Percentiles rank a stretch among this genome's conserved stretches.
These are phyloP conservation scores for Endotricha flammealis DNA, from an alignment of 2,888 invertebrate species.

Conservation along the genomic window DNA sequence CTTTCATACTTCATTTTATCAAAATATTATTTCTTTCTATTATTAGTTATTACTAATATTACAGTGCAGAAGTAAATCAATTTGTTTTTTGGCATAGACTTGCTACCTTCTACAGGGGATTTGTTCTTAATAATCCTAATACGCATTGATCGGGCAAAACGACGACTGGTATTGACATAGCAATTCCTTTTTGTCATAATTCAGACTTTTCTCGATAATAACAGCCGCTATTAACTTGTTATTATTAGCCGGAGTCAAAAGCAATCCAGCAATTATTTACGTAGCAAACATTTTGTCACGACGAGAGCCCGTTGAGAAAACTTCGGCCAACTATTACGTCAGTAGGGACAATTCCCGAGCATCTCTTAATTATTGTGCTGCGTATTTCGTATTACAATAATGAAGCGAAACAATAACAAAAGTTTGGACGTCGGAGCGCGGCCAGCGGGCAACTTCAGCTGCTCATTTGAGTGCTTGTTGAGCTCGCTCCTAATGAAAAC, in stretches of 20 bases:
- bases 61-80: no score
- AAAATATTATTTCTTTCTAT: no score
- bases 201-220: conserved; percentile 40
- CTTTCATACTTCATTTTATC: no score
- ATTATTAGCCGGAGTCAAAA: conserved; percentile 50
- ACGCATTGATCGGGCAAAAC: conserved; percentile 39
- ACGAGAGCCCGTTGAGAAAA: conserved; percentile 58
- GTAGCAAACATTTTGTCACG: conserved; percentile 57
- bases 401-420: conserved; percentile 76
- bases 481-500: conserved; percentile 68
- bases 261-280: conserved; percentile 56
- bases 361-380: conserved; percentile 73
- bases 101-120: no score
- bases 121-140: conserved; percentile 49
- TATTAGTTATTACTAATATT: no score
- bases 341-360: conserved; percentile 61
- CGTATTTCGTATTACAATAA: conserved; percentile 76
- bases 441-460: conserved; percentile 57
- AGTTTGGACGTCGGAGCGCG: conserved; percentile 64
- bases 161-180: conserved; percentile 26
- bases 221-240: conserved; percentile 53
- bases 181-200: conserved; percentile 42
- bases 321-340: conserved; percentile 61
- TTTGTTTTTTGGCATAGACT: no score
- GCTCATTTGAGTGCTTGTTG: conserved; percentile 73